These are phyloP conservation scores for Lasius platythorax DNA, from an alignment of 2,888 invertebrate genomes.

Conservation along the genomic window DNA sequence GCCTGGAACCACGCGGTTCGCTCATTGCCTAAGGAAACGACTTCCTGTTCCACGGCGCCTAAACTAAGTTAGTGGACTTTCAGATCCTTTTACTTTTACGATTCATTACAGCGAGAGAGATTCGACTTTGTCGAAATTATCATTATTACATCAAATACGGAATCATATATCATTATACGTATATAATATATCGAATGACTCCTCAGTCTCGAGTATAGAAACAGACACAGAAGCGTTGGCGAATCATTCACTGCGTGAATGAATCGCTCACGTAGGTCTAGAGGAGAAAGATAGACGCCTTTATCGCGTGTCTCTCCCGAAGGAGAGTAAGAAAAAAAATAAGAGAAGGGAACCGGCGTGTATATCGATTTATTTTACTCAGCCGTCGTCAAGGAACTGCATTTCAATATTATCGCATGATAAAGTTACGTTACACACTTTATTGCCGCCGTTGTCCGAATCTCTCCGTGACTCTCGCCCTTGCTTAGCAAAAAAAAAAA, in stretches of 20 bases:
- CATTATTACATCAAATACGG: background rate
- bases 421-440: slow-evolving; percentile 79
- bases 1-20: slow-evolving; percentile 81
- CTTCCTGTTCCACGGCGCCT: slow-evolving; percentile 59
- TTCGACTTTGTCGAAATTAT: background rate
- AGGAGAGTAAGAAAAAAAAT: slow-evolving; percentile 71
- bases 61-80: slow-evolving; percentile 58
- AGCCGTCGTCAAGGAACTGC: slow-evolving; percentile 83
- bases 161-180: background rate
- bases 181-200: slow-evolving; percentile 1
- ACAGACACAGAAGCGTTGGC: background rate
- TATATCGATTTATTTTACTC: slow-evolving; percentile 82
- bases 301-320: slow-evolving; percentile 66
- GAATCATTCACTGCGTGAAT: slow-evolving; percentile 2
- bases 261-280: background rate
- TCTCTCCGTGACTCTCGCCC: slow-evolving; percentile 24
- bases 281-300: slow-evolving; percentile 61
- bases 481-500: slow-evolving; percentile 14
- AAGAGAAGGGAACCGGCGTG: slow-evolving; percentile 54
- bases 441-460: slow-evolving; percentile 58
- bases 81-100: slow-evolving; percentile 33
- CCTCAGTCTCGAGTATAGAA: slow-evolving; percentile 13
- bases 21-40: slow-evolving; percentile 72
- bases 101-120: slow-evolving; percentile 11
- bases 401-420: slow-evolving; percentile 84